phyloP scores from a whole-genome alignment of 2,888 invertebrate species.

The Helobdella robusta region DNA sequence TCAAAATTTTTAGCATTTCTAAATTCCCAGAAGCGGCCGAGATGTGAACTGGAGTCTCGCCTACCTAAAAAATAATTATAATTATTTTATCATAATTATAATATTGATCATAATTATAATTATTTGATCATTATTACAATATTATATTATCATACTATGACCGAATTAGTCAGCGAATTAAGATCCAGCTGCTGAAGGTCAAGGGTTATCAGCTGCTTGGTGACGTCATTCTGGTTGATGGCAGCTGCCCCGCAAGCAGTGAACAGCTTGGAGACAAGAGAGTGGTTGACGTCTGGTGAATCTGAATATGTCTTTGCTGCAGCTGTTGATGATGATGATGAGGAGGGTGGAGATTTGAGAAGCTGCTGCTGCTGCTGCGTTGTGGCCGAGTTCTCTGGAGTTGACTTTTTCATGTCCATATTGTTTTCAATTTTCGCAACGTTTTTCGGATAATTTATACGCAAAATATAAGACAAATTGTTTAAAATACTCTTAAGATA shows the following conservation, averaged over 20 bases:
- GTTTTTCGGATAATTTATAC: too few relatives aligned
- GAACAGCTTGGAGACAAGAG: neutral
- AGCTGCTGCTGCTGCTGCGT: too few relatives aligned
- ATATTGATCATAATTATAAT: neutral
- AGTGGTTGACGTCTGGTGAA: neutral
- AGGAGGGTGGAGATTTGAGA: too few relatives aligned
- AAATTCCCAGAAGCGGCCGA: constrained; percentile 24
- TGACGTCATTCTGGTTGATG: neutral
- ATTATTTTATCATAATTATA: neutral
- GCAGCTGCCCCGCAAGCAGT: neutral
- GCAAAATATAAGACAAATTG: too few relatives aligned
- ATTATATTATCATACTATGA: neutral
- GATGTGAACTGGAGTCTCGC: constrained; percentile 20
- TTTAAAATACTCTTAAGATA: too few relatives aligned
- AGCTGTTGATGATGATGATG: too few relatives aligned
- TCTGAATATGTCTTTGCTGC: neutral
- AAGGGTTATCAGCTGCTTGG: neutral
- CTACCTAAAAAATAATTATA: constrained; percentile 16
- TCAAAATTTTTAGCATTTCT: constrained; percentile 38
- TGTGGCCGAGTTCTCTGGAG: too few relatives aligned
- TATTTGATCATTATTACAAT: neutral
- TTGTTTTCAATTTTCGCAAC: too few relatives aligned
- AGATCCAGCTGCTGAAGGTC: neutral
- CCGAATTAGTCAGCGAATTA: neutral
- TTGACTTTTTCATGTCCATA: too few relatives aligned